These are phyloP conservation scores for Apamea monoglypha DNA, from an alignment of 2,888 invertebrate species.

Conservation along the genomic window DNA sequence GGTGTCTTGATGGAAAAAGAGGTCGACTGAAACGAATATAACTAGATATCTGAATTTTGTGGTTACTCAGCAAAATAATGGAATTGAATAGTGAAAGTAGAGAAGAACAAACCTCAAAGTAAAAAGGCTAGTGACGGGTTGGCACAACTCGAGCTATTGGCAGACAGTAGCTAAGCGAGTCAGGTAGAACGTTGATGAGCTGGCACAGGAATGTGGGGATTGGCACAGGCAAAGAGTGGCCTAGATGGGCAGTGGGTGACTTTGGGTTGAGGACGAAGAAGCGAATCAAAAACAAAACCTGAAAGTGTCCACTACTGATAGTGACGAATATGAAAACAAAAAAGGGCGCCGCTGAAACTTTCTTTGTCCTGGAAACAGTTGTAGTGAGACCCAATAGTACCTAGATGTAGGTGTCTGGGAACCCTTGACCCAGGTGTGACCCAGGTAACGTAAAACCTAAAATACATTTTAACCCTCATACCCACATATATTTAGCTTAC, in stretches of 20 bases:
- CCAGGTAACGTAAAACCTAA: background rate
- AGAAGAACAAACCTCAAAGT: background rate
- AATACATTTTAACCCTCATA: conserved; percentile 8
- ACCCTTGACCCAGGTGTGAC: background rate
- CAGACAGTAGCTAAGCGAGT: background rate
- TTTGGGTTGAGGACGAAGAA: background rate
- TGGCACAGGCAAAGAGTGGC: background rate
- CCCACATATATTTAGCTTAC: conserved; percentile 20
- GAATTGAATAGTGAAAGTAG: background rate
- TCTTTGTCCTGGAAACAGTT: background rate
- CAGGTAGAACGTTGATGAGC: background rate
- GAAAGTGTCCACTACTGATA: background rate
- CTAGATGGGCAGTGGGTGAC: background rate
- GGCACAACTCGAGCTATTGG: background rate
- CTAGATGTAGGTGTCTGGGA: background rate
- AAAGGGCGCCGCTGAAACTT: background rate
- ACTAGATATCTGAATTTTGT: background rate
- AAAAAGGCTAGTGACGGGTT: background rate
- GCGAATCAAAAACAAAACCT: background rate
- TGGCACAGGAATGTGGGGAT: background rate
- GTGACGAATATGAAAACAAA: background rate
- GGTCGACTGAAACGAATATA: background rate
- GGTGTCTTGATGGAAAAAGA: background rate
- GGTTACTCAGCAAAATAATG: background rate
- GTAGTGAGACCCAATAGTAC: background rate